Evolutionary conservation across 2,888 invertebrate species (phyloP).

Genomic region (Sarcophaga carnaria): DNA sequence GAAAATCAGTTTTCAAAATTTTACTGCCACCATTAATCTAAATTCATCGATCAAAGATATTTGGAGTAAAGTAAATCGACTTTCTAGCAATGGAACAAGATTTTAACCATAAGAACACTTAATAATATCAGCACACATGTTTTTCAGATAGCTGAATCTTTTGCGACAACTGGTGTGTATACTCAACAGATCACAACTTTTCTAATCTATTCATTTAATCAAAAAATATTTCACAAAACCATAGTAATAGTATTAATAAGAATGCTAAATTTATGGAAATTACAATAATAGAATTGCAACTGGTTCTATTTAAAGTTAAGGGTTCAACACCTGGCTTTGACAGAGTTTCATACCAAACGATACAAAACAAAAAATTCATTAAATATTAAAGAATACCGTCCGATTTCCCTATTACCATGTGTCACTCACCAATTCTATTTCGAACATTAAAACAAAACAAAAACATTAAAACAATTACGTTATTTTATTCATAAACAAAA

Average conservation of each 20-base stretch:
- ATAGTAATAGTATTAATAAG: no score
- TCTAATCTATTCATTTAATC: neutral
- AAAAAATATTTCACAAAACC: neutral
- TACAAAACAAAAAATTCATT: neutral
- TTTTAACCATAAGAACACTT: neutral
- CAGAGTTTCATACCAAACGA: slow-evolving; percentile 12
- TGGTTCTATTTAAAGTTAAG: neutral
- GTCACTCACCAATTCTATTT: no score
- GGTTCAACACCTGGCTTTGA: slow-evolving; percentile 2
- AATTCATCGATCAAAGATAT: neutral
- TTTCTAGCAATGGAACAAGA: neutral
- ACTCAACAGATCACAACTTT: neutral
- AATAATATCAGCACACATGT: neutral
- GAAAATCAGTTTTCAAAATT: no score
- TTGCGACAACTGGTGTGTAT: neutral
- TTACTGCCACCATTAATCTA: neutral
- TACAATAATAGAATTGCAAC: neutral
- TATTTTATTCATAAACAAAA: no score
- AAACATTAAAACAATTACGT: no score
- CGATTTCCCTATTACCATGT: slow-evolving; percentile 7
- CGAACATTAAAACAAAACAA: no score
- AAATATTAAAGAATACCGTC: neutral
- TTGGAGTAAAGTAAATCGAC: neutral
- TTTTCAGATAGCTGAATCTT: neutral
- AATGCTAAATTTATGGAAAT: neutral